These are phyloP conservation scores for Tetraneura akinire DNA, from an alignment of 1,140 invertebrate genomes.

Conservation along the genomic window DNA sequence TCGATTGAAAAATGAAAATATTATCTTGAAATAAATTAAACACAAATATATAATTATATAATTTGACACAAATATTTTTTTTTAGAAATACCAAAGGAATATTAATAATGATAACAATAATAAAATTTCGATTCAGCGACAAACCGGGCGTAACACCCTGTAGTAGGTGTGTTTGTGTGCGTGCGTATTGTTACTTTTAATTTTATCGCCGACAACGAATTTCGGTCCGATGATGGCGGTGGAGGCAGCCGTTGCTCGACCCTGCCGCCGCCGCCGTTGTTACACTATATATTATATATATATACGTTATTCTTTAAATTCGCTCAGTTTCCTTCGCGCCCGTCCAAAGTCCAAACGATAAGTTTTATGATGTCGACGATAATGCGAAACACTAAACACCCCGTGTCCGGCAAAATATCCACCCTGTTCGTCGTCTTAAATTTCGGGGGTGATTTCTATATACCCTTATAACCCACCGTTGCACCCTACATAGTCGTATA, in stretches of 20 bases:
- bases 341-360: neutral
- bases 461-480: neutral
- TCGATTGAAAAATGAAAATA: too few species aligned
- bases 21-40: too few species aligned
- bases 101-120: too few species aligned
- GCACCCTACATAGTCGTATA: neutral
- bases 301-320: neutral
- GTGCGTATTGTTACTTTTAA: constrained; percentile 17
- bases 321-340: neutral
- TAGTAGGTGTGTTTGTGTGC: too few species aligned
- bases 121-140: too few species aligned
- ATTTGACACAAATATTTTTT: too few species aligned
- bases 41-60: too few species aligned
- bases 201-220: constrained; percentile 11
- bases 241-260: neutral
- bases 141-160: too few species aligned
- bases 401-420: constrained; percentile 12
- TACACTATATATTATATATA: neutral
- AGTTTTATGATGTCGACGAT: constrained; percentile 15
- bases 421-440: too few species aligned
- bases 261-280: neutral
- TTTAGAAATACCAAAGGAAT: too few species aligned
- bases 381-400: constrained; percentile 19
- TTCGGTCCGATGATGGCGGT: neutral
- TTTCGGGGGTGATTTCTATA: too few species aligned